A percentile compares a stretch with the other conserved stretches of the same genome.
phyloP scores from a whole-genome alignment of 1,140 invertebrate species.

The Pollicipes pollicipes region DNA sequence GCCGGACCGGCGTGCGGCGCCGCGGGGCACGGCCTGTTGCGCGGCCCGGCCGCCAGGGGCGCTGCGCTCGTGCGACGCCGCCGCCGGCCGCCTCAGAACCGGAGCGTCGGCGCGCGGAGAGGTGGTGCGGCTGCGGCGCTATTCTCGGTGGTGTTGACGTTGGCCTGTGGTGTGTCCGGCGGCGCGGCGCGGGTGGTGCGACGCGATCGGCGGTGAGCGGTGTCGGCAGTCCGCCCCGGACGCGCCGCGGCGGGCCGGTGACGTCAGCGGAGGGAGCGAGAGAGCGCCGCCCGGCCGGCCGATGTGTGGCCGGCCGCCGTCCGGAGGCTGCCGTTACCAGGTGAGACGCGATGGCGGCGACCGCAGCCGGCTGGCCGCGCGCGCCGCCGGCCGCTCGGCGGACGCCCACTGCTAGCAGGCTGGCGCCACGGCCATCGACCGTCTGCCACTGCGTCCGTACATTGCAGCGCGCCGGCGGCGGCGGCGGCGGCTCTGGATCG shows the following conservation, averaged over 20 bases:
- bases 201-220: too few relatives aligned
- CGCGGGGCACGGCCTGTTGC: background rate
- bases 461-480: background rate
- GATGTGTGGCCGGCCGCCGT: background rate
- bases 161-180: background rate
- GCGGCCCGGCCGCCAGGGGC: background rate
- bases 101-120: background rate
- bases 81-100: background rate
- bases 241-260: too few relatives aligned
- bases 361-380: too few relatives aligned
- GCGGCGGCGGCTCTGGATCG: too few relatives aligned
- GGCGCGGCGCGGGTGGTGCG: too few relatives aligned
- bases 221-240: too few relatives aligned
- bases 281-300: too few relatives aligned
- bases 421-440: background rate
- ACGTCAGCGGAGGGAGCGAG: too few relatives aligned
- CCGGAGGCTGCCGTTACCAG: background rate
- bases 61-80: background rate
- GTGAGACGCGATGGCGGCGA: too few relatives aligned
- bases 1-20: background rate
- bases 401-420: background rate
- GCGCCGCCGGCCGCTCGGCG: too few relatives aligned
- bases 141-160: background rate
- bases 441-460: background rate
- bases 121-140: background rate